These are phyloP conservation scores for Sylvilagus floridanus DNA, from an alignment of 2,797 vertebrate genomes.

Conservation along the genomic window DNA sequence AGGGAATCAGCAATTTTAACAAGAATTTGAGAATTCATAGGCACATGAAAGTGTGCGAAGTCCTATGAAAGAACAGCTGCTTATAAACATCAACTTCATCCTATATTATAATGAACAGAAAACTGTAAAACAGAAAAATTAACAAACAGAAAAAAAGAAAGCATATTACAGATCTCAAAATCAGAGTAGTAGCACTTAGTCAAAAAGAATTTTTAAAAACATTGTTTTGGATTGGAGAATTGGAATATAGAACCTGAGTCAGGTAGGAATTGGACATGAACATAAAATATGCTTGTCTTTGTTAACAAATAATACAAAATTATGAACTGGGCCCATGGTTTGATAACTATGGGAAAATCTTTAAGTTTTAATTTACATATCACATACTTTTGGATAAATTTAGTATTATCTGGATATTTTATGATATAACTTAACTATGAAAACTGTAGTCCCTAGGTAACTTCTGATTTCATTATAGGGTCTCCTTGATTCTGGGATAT, in stretches of 20 bases:
- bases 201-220: not conserved
- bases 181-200: not conserved
- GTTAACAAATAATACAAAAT: slow-evolving; percentile 22
- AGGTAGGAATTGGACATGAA: not conserved
- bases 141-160: not conserved
- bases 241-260: not conserved
- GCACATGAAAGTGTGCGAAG: too few species aligned
- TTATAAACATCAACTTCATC: too few species aligned
- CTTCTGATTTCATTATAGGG: not conserved
- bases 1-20: too few species aligned
- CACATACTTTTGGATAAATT: not conserved
- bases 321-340: not conserved
- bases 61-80: too few species aligned
- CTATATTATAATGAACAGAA: too few species aligned
- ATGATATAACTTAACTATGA: not conserved
- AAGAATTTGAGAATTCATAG: too few species aligned
- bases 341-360: not conserved
- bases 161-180: not conserved
- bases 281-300: slow-evolving; percentile 1
- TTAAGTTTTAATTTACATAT: not conserved
- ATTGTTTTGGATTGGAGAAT: not conserved
- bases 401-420: not conserved
- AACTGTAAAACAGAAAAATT: too few species aligned
- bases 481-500: not conserved
- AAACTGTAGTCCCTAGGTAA: not conserved